These are phyloP conservation scores for Gobionotothen gibberifrons DNA, from an alignment of 2,797 vertebrate species.

Conservation along the genomic window DNA sequence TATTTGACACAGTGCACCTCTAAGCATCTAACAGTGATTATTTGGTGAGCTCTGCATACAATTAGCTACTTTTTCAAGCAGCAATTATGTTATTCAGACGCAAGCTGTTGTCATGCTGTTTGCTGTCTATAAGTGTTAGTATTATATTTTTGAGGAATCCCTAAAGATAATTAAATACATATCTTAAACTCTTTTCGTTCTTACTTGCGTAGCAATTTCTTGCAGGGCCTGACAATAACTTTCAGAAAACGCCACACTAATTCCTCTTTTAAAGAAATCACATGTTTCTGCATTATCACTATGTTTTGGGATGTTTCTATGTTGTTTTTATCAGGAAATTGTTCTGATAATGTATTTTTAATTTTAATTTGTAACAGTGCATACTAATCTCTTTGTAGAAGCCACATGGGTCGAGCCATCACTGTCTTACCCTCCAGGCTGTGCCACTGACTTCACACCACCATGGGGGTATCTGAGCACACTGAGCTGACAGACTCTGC, in stretches of 20 bases:
- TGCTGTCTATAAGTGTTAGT: constrained; percentile 9
- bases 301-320: not conserved
- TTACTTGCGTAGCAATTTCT: constrained; percentile 1
- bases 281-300: not conserved
- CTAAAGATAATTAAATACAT: constrained; percentile 10
- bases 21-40: constrained; percentile 18
- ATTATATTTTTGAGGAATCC: not conserved
- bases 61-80: constrained; percentile 17
- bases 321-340: not conserved
- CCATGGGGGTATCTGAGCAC: constrained; percentile 94
- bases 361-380: not conserved
- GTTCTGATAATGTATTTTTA: not conserved
- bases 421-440: constrained; percentile 6
- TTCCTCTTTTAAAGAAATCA: not conserved
- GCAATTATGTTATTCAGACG: constrained; percentile 1
- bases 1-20: too few relatives aligned
- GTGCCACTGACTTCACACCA: constrained; percentile 81
- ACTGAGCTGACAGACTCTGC: constrained; percentile 92
- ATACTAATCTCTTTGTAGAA: constrained; percentile 6
- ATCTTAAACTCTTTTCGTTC: not conserved
- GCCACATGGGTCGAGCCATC: not conserved
- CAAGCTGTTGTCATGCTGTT: constrained; percentile 27
- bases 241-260: not conserved
- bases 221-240: not conserved
- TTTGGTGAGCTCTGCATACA: constrained; percentile 51